A percentile compares a stretch with the other conserved stretches of the same genome.
Conservation (phyloP, 2,888 invertebrate genomes). For the Argyra leucocephala region DNA sequence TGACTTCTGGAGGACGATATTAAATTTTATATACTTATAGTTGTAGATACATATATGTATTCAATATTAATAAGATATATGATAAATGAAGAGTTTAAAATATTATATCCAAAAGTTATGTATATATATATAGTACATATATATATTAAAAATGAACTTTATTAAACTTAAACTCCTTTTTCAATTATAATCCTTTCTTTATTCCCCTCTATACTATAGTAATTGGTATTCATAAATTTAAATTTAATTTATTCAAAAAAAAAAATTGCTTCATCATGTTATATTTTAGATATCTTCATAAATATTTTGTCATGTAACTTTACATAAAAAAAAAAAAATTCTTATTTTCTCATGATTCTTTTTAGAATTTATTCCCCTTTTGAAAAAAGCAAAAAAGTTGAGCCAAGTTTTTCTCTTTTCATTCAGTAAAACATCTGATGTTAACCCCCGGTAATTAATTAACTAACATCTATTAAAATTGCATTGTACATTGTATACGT, state of each 20-base stretch:
- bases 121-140: too few relatives aligned
- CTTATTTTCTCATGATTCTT: neutral
- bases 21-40: too few relatives aligned
- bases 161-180: neutral
- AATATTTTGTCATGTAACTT: slow-evolving; percentile 1
- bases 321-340: neutral
- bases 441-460: neutral
- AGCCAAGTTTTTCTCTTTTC: too few relatives aligned
- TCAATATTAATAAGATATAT: too few relatives aligned
- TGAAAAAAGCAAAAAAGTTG: too few relatives aligned
- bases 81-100: too few relatives aligned
- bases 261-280: neutral
- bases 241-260: slow-evolving; percentile 4
- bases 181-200: neutral
- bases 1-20: too few relatives aligned
- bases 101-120: too few relatives aligned
- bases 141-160: too few relatives aligned
- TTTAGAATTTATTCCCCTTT: neutral
- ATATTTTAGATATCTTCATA: neutral
- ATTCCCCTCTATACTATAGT: too few relatives aligned
- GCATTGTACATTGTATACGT: neutral
- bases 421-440: neutral
- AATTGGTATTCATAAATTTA: neutral
- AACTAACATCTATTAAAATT: neutral
- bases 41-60: too few relatives aligned